These are phyloP conservation scores for Zaprionus davidi DNA, from an alignment of 1,140 invertebrate species.

Conservation along the genomic window DNA sequence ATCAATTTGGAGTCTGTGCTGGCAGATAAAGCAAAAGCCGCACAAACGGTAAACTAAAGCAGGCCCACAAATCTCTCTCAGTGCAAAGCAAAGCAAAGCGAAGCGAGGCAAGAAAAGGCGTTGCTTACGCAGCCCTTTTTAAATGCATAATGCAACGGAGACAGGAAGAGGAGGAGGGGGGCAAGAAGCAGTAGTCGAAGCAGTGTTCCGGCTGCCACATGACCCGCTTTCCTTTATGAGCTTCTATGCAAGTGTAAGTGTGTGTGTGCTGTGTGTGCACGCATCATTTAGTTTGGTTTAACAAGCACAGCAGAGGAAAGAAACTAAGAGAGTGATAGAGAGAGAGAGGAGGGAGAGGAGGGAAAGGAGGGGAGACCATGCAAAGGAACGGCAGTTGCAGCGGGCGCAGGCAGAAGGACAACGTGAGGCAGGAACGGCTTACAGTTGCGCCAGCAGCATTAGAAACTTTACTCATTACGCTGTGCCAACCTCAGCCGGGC, in stretches of 20 bases:
- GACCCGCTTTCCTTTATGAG: slow-evolving; percentile 33
- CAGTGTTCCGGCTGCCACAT: slow-evolving; percentile 35
- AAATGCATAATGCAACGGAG: slow-evolving; percentile 71
- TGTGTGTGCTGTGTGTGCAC: slow-evolving; percentile 36
- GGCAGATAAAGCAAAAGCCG: slow-evolving; percentile 45
- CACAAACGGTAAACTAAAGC: slow-evolving; percentile 56
- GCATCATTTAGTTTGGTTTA: slow-evolving; percentile 61
- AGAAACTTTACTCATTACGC: slow-evolving; percentile 82
- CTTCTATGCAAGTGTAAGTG: slow-evolving; percentile 7
- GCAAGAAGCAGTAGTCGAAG: background rate
- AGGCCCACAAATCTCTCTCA: slow-evolving; percentile 61
- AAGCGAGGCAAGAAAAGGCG: slow-evolving; percentile 44
- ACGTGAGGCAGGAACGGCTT: slow-evolving; percentile 44
- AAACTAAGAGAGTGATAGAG: background rate
- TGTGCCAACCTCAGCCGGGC: slow-evolving; percentile 64
- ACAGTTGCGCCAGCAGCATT: slow-evolving; percentile 75
- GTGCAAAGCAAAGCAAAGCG: background rate
- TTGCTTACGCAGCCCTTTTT: slow-evolving; percentile 76
- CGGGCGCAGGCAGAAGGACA: too few relatives aligned
- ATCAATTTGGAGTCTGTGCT: slow-evolving; percentile 63
- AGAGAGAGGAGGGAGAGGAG: background rate
- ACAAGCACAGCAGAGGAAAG: slow-evolving; percentile 16
- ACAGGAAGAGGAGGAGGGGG: slow-evolving; percentile 4
- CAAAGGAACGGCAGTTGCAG: too few relatives aligned
- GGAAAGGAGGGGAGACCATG: too few relatives aligned